Base-by-base conservation (phyloP, 2,113 vertebrate species). In the Dunckerocampus dactyliophorus region DNA sequence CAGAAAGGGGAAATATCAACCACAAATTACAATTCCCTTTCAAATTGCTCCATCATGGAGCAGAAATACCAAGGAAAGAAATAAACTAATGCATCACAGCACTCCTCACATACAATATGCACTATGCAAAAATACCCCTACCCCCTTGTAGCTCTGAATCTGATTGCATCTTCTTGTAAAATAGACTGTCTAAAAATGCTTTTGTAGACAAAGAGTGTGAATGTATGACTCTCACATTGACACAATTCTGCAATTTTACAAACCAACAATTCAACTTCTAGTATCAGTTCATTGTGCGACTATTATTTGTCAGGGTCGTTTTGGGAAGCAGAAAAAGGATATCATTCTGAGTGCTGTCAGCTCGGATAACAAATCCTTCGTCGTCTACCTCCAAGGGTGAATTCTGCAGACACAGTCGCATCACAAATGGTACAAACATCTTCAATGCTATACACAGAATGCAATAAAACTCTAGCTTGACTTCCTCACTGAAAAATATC, bases 361-460 rank as follows among this genome's bases (percentile, higher is more conserved):
- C 91, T 55, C 95, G 92, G 74, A 98, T 92, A 0, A 93, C 93
- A 77, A 96, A 98, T 1, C 96, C 96, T 47, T 99, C 96, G 3
- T 97, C 96, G 1, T 99, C 96, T 60, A 98, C 94, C 69, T 96
- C 95, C 0, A 89, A 79, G 19, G 93, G 92, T 39, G 91, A 91
- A 58, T 89, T 91, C 94, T 97, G 51, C 60, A 51, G 0, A 73
- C 47, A 80, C 43, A 59, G 22, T 72, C 0, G 14, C n/a, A 47
- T 47, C 39, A 72, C 62, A 80, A 59, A 59, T 47, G 31, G 50
- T 15, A 43, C 46, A 51, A 65, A 24, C 66, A n/a, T 31, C 48
- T 58, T 49, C 47, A 52, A 0, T 63, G 17, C 7, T 43, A 65
- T 8, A 67, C 63, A 59, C 50, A 60, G 46, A 65, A 22, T 58